phyloP scores from a whole-genome alignment of 2,113 vertebrate species.

The Bambusicola thoracicus region DNA sequence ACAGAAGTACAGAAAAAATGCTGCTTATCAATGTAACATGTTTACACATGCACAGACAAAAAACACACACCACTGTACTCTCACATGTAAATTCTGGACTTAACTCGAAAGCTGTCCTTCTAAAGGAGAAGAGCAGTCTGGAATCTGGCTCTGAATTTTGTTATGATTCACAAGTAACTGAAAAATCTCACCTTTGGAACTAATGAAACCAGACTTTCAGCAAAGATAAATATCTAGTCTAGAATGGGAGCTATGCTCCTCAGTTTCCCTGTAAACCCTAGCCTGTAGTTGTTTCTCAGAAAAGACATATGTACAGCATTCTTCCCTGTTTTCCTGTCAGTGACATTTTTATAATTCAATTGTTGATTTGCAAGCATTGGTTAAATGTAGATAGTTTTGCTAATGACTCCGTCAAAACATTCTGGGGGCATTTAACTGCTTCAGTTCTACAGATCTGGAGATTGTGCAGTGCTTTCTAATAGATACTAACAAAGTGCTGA shows the following conservation, averaged over 20 bases:
- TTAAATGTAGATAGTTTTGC: not conserved
- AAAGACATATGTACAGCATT: not conserved
- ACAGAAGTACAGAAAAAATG: not conserved
- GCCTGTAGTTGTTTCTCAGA: not conserved
- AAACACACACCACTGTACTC: not conserved
- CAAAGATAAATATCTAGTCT: not conserved
- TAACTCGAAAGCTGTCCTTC: not conserved
- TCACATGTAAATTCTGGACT: not conserved
- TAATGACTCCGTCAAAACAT: not conserved
- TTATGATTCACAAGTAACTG: not conserved
- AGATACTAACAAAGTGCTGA: not conserved
- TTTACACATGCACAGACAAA: not conserved
- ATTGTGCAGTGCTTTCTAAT: not conserved
- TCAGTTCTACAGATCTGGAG: not conserved
- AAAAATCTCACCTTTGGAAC: not conserved
- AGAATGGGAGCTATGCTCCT: not conserved
- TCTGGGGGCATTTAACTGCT: fast-evolving
- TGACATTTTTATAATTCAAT: not conserved
- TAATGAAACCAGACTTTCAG: not conserved
- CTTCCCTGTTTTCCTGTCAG: not conserved
- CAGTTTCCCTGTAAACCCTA: not conserved
- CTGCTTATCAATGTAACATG: not conserved
- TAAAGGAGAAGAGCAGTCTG: not conserved
- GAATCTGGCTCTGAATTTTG: not conserved
- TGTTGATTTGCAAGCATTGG: not conserved